A percentile compares a stretch with the other conserved stretches of the same genome.
phyloP scores from a whole-genome alignment of 2,113 vertebrate genomes.

The Cercocebus atys region DNA sequence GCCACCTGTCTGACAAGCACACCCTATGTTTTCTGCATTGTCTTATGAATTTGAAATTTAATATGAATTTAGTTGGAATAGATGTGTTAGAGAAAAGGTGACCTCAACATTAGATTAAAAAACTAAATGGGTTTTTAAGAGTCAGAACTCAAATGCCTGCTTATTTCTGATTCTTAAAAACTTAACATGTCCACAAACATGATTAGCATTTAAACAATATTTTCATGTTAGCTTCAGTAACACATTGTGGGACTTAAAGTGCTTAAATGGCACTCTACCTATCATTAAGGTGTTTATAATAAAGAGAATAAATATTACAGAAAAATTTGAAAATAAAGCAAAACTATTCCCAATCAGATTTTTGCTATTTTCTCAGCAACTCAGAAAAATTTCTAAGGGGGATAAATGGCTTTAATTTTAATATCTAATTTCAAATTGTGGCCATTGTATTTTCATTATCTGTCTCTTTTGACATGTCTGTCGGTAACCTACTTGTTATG shows the following conservation, averaged over 20 bases:
- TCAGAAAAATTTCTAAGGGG: not conserved
- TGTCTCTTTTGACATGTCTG: not conserved
- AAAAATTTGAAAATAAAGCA: not conserved
- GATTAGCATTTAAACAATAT: not conserved
- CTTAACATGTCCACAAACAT: not conserved
- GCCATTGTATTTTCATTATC: not conserved
- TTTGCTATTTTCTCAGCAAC: not conserved
- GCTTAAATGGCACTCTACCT: not conserved
- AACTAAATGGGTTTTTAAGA: slow-evolving; percentile 10
- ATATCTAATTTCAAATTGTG: not conserved
- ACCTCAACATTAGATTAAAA: slow-evolving; percentile 4
- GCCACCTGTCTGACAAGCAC: not conserved
- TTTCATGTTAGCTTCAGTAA: not conserved
- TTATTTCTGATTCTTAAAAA: slow-evolving; percentile 42
- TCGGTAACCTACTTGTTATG: not conserved
- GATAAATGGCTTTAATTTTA: not conserved
- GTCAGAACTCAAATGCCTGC: not conserved
- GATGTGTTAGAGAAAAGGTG: not conserved
- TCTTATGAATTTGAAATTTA: slow-evolving; percentile 25
- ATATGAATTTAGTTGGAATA: slow-evolving; percentile 46
- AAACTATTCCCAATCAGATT: not conserved
- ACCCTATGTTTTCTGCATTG: not conserved
- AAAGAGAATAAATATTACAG: not conserved
- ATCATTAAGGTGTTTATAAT: not conserved
- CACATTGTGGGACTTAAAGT: not conserved